Conservation (phyloP, 2,113 vertebrate genomes). For the Casuarius casuarius region DNA sequence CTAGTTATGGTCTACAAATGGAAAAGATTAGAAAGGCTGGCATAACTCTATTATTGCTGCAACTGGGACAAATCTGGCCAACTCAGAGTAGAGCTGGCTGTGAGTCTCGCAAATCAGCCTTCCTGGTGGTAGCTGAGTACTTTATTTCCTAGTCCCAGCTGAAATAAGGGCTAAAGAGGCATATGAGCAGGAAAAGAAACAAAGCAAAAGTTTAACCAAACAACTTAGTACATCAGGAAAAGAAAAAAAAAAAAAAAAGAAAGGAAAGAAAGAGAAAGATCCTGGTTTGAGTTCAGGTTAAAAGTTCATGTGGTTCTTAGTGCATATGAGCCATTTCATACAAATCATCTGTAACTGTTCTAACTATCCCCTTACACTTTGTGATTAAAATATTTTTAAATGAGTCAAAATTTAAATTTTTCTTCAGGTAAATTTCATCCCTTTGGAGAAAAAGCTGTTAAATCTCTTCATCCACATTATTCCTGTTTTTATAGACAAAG, state of each 20-base stretch:
- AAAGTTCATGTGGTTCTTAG: constrained; percentile 55
- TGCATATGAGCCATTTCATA: constrained; percentile 51
- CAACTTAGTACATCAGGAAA: background rate
- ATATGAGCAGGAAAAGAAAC: constrained; percentile 58
- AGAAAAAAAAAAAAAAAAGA: background rate
- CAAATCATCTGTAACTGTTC: constrained; percentile 32
- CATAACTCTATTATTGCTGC: background rate
- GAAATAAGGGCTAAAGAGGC: constrained; percentile 39
- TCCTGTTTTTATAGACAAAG: background rate
- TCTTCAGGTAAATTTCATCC: background rate
- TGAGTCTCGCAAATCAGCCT: constrained; percentile 1
- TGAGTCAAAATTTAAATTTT: background rate
- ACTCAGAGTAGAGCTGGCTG: background rate
- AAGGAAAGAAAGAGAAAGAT: background rate
- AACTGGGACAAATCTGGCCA: constrained; percentile 5
- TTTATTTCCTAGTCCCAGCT: constrained; percentile 8
- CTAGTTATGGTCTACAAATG: background rate
- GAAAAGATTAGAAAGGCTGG: constrained; percentile 8
- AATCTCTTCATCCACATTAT: background rate
- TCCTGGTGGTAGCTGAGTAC: constrained; percentile 48
- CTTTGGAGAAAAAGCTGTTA: background rate
- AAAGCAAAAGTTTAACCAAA: constrained; percentile 73
- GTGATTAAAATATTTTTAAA: constrained; percentile 24
- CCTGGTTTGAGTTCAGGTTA: constrained; percentile 53
- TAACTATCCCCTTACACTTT: background rate